Conservation (phyloP, 1,140 invertebrate species). For the Ganaspis sp. region DNA sequence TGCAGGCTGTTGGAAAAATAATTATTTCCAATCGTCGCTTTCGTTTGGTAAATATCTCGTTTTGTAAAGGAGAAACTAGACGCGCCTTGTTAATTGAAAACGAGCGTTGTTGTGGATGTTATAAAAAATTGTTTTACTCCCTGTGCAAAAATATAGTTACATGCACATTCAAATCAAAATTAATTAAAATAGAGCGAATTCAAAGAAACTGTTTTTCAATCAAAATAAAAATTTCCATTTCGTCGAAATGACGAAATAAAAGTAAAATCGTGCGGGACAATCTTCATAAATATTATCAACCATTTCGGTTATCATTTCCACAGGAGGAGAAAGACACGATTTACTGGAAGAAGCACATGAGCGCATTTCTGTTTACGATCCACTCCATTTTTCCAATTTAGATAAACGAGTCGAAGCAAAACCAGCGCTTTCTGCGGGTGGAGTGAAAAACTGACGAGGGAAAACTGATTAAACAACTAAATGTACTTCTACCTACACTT, state of each 20-base stretch:
- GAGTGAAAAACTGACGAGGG: neutral
- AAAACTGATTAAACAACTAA: neutral
- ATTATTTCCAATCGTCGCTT: no score
- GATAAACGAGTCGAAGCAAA: slow-evolving; percentile 38
- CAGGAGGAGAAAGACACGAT: neutral
- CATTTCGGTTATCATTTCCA: slow-evolving; percentile 1
- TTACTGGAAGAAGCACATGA: neutral
- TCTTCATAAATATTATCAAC: slow-evolving; percentile 17
- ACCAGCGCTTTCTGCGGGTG: neutral
- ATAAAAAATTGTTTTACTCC: no score
- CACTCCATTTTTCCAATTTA: slow-evolving; percentile 42
- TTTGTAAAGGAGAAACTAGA: no score
- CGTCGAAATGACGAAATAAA: neutral
- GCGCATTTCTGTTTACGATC: slow-evolving; percentile 29
- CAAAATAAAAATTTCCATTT: neutral
- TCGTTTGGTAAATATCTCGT: no score
- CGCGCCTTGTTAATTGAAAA: no score
- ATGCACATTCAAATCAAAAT: neutral
- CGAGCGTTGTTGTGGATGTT: no score
- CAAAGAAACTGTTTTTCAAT: no score
- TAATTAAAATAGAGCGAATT: neutral
- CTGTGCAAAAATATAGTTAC: no score
- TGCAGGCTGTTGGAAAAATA: no score
- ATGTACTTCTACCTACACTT: no score
- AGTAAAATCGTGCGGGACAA: neutral